phyloP scores from a whole-genome alignment of 2,797 vertebrate species.

The Lates japonicus region DNA sequence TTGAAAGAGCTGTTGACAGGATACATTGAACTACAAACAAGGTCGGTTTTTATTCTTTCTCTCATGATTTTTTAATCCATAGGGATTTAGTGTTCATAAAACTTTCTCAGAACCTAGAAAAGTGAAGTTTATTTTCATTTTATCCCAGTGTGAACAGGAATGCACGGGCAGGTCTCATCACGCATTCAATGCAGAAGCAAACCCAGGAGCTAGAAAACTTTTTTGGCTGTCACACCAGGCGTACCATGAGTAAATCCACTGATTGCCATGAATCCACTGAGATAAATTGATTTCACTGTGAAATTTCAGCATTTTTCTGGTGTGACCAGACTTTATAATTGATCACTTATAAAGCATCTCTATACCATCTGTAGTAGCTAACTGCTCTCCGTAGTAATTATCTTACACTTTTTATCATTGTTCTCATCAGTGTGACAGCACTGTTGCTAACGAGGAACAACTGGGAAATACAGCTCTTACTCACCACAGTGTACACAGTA shows the following conservation, averaged over 20 bases:
- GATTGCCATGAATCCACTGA: background rate
- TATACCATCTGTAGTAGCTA: background rate
- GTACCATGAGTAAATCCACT: background rate
- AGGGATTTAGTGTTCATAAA: no score
- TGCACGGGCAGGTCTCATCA: no score
- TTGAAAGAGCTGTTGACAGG: no score
- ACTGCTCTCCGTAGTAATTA: background rate
- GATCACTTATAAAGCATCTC: background rate
- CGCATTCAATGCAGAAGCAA: no score
- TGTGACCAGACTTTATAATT: background rate
- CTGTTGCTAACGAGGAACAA: background rate
- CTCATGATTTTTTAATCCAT: no score
- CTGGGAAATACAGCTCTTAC: background rate
- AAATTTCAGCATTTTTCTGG: background rate
- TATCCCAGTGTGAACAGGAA: no score
- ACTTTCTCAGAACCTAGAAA: no score
- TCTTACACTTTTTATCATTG: background rate
- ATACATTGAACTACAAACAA: no score
- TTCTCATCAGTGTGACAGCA: constrained; percentile 2
- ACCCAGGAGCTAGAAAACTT: no score
- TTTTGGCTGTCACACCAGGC: no score
- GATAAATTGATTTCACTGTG: background rate
- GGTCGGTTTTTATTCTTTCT: no score
- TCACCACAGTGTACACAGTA: background rate
- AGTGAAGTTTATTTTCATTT: no score